These are phyloP conservation scores for Drosophila formosana DNA, from an alignment of 2,888 invertebrate species.

Conservation along the genomic window DNA sequence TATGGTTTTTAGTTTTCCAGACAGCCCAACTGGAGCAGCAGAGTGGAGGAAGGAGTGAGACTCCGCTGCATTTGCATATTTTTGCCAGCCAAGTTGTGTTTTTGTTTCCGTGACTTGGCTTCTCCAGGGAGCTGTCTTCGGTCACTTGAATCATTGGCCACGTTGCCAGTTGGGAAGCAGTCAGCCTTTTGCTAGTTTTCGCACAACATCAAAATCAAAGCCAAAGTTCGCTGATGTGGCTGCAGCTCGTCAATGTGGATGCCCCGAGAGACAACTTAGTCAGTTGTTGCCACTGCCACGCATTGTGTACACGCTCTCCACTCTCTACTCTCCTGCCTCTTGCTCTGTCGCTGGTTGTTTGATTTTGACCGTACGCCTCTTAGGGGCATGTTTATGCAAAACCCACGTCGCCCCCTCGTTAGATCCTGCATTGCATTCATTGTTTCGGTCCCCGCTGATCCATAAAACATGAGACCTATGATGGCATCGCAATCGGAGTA, in stretches of 20 bases:
- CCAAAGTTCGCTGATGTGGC: conserved; percentile 56
- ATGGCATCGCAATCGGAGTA: conserved; percentile 4
- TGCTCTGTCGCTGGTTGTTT: too few species aligned
- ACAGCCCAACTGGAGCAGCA: conserved; percentile 28
- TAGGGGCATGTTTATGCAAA: conserved; percentile 70
- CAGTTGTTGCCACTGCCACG: conserved; percentile 40
- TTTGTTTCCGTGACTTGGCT: conserved; percentile 60
- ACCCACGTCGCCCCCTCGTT: conserved; percentile 29
- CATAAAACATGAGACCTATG: conserved; percentile 72
- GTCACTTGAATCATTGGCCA: conserved; percentile 45
- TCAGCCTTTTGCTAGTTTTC: conserved; percentile 55
- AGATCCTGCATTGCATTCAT: conserved; percentile 52
- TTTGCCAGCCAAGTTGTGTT: conserved; percentile 55
- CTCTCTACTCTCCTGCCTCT: conserved; percentile 1
- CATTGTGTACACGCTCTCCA: conserved; percentile 26
- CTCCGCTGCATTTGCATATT: conserved; percentile 64
- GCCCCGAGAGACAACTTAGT: conserved; percentile 72
- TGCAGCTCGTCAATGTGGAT: conserved; percentile 58
- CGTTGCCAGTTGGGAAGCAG: conserved; percentile 10
- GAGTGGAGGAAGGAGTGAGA: neutral
- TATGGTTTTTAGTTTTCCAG: conserved; percentile 76
- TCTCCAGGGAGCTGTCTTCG: conserved; percentile 74
- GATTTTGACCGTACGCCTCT: conserved; percentile 23
- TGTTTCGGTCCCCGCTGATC: conserved; percentile 17
- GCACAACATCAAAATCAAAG: conserved; percentile 67